These are phyloP conservation scores for Cerastoderma edule DNA, from an alignment of 2,888 invertebrate genomes.

Conservation along the genomic window DNA sequence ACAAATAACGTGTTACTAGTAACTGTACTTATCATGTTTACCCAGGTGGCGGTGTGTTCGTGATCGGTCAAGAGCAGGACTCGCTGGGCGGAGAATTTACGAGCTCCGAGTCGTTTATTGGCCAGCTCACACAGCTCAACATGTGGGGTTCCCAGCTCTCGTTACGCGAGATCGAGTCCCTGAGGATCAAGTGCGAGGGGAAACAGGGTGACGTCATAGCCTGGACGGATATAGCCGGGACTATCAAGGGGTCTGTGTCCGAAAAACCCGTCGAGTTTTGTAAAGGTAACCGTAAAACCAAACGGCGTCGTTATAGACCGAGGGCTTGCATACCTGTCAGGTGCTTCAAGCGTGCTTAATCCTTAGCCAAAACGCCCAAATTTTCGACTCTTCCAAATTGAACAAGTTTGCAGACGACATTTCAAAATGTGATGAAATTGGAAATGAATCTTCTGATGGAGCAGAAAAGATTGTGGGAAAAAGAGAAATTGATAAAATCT, in stretches of 20 bases:
- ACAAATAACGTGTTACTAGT: no score
- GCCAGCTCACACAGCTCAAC: constrained; percentile 87
- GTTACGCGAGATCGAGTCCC: constrained; percentile 83
- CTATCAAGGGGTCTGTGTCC: constrained; percentile 86
- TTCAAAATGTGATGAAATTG: no score
- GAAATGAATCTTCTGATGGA: no score
- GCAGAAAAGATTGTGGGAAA: neutral
- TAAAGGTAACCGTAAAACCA: constrained; percentile 74
- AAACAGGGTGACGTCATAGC: constrained; percentile 86
- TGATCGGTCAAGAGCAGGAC: constrained; percentile 90
- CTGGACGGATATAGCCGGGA: constrained; percentile 87
- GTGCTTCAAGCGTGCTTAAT: neutral
- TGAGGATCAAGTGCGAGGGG: constrained; percentile 81
- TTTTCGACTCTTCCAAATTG: no score
- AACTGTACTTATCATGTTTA: no score
- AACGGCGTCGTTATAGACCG: neutral
- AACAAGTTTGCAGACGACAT: no score
- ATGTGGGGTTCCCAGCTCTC: constrained; percentile 86
- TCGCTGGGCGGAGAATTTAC: constrained; percentile 87
- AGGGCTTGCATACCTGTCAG: constrained; percentile 1
- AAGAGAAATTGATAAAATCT: no score
- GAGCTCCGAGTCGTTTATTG: constrained; percentile 88
- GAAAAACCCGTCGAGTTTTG: constrained; percentile 87
- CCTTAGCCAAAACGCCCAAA: no score
- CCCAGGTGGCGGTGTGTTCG: constrained; percentile 86